A percentile compares a stretch with the other conserved stretches of the same genome.
Evolutionary conservation across 2,888 invertebrate species (phyloP).

Genomic region (Halocaridina rubra): DNA sequence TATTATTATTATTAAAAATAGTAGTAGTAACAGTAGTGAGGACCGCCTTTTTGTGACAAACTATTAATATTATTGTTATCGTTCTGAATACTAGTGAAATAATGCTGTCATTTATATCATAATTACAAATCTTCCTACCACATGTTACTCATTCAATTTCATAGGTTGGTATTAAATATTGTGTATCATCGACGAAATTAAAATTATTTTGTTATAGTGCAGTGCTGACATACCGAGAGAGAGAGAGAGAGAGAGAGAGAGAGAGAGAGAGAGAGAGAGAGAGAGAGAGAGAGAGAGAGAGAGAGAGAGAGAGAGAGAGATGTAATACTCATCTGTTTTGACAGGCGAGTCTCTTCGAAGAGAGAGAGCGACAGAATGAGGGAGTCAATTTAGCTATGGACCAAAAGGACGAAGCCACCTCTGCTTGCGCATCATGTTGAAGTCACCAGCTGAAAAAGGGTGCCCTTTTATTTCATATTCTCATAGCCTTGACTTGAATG

Average conservation of each 20-base stretch:
- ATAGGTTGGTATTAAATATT: too few species aligned
- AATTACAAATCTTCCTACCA: too few species aligned
- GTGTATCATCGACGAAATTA: too few species aligned
- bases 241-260: neutral
- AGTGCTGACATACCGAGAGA: neutral
- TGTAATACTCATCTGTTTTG: neutral
- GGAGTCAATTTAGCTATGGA: conserved; percentile 37
- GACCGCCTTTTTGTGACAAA: too few species aligned
- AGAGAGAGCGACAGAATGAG: conserved; percentile 45
- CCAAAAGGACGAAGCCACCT: conserved; percentile 18
- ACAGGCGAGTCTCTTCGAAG: conserved; percentile 53
- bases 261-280: neutral
- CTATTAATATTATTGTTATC: too few species aligned
- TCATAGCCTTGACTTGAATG: too few species aligned
- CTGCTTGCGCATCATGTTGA: conserved; percentile 39
- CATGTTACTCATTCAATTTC: too few species aligned
- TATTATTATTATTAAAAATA: too few species aligned
- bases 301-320: neutral
- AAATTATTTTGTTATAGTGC: neutral
- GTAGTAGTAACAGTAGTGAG: too few species aligned
- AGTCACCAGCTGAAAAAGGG: neutral
- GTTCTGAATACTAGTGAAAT: too few species aligned
- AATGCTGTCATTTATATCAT: too few species aligned
- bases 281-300: neutral
- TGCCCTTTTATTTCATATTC: too few species aligned